Evolutionary conservation across 2,888 invertebrate genomes (phyloP), one percentile per base, ranked within the genome.

Genomic region (Bellardia bayeri): DNA sequence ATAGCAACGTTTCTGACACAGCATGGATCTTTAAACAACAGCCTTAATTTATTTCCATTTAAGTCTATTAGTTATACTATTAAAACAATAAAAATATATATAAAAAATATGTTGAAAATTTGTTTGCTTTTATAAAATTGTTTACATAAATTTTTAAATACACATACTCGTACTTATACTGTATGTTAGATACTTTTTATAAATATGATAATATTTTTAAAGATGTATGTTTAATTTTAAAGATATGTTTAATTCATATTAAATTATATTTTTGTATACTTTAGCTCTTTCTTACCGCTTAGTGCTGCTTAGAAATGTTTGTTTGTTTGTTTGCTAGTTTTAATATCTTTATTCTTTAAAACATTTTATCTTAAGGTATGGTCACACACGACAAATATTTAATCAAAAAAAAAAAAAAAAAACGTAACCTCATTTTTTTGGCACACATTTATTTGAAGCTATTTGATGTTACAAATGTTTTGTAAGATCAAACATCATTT

Each of bases 221-320:
- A n/a, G 11, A 51, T n/a, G n/a, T 51, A 51, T 49, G 4, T 13
- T 13, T 13, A 49, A 4, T 49, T 23, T 23, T 23, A 49, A 2
- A 13, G 11, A 49, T 49, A 51, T 51, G 23, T 56, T 23, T 3
- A 56, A 56, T 56, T 8, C 9, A 8, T 56, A 56, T 23, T 9
- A 56, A 56, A 56, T 56, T 23, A 56, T 23, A 9, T 23, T 30
- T 33, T 33, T 23, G 3, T 23, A 23, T 56, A 23, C 23, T 56
- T 14, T 56, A 23, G n/a, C 11, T 33, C 33, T 33, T 30, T 14
- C 63, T 42, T 45, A 66, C 42, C 23, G 23, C 45, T 66, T 40
- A 13, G 45, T 66, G 66, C 66, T 66, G 66, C 66, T 66, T 42
- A 42, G n/a, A 61, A 42, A n/a, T n/a, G n/a, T n/a, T n/a, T 63